Percentiles rank a stretch among this genome's conserved stretches.
Conservation (phyloP, 1,140 invertebrate genomes). For the Cotesia typhae region DNA sequence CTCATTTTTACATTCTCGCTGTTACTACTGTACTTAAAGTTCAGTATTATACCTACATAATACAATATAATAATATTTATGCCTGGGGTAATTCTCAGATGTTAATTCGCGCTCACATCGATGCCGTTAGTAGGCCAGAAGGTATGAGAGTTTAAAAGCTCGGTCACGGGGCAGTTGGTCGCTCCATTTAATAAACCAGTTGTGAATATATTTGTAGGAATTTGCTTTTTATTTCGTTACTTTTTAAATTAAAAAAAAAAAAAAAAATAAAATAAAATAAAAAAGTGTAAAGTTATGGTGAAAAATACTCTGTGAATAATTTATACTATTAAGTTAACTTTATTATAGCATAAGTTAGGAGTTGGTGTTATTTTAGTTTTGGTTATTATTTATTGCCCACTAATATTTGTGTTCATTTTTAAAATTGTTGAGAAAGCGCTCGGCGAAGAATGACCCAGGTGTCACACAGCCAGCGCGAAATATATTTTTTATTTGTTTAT, state of each 20-base stretch:
- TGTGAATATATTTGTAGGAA: conserved; percentile 14
- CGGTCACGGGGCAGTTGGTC: conserved; percentile 46
- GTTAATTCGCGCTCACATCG: conserved; percentile 3
- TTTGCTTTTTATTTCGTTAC: neutral
- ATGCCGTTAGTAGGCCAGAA: neutral
- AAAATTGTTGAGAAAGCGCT: conserved; percentile 18
- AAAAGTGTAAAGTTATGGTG: neutral
- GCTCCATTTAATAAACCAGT: conserved; percentile 53
- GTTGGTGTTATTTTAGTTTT: conserved; percentile 4
- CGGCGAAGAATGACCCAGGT: conserved; percentile 22
- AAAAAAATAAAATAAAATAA: conserved; percentile 25
- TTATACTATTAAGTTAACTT: conserved; percentile 21
- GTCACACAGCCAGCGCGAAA: conserved; percentile 33
- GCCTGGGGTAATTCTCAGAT: conserved; percentile 10
- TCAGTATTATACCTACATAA: too few species aligned
- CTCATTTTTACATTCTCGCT: conserved; percentile 2
- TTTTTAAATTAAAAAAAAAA: neutral
- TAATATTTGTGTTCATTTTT: conserved; percentile 1
- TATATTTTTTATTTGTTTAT: conserved; percentile 41
- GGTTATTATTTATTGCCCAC: neutral
- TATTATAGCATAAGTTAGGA: neutral
- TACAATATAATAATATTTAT: conserved; percentile 2
- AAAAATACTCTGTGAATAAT: conserved; percentile 17
- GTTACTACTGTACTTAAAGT: too few species aligned
- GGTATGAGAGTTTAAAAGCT: conserved; percentile 47